Base-by-base conservation (phyloP, 2,888 invertebrate genomes). In the Fragum fragum region DNA sequence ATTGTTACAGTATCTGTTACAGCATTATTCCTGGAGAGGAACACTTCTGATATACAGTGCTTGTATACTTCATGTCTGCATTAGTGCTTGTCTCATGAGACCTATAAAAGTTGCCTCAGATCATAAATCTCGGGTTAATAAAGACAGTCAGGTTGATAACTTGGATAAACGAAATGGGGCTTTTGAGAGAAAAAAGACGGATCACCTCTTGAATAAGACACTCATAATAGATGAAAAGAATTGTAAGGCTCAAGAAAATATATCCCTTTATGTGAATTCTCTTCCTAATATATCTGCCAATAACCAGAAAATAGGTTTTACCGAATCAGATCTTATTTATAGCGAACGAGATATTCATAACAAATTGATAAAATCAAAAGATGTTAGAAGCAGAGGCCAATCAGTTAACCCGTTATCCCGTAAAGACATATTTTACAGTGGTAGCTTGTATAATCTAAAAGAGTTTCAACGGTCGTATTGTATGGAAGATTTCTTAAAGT, bases 11-110 rank as follows among this genome's bases (percentile, higher is more conserved):
- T 28, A 57, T 9, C 55, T 87, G 16, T 59, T 89, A 0, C 47
- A 68, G 0, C 53, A 75, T 5, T 89, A 82, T 53, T 81, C 79
- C 11, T 86, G 86, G 85, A 70, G 85, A 28, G 89, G 87, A 29
- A 69, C 23, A 36, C 32, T 36, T 36, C 5, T 36, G 3, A 36
- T 36, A 36, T 36, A 36, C 32, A 36, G 32, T 9, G 32, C 32
- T 36, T 36, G 32, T 36, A 36, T 36, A 36, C 32, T 36, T 6
- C 32, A 36, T 36, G 47, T 18, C 7, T 14, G 14, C 16, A n/a
- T 47, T 3, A 47, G 47, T 47, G 47, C n/a, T 47, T 47, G 18
- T 14, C 18, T 18, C 2, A 47, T 36, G 32, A 36, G 32, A 36
- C 32, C 32, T 36, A 36, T 36, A 36, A 3, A 36, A 6, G 9